Evolutionary conservation across 2,888 invertebrate species (phyloP), one percentile per base, ranked within the genome.

Genomic region (Drosophila prolongata): DNA sequence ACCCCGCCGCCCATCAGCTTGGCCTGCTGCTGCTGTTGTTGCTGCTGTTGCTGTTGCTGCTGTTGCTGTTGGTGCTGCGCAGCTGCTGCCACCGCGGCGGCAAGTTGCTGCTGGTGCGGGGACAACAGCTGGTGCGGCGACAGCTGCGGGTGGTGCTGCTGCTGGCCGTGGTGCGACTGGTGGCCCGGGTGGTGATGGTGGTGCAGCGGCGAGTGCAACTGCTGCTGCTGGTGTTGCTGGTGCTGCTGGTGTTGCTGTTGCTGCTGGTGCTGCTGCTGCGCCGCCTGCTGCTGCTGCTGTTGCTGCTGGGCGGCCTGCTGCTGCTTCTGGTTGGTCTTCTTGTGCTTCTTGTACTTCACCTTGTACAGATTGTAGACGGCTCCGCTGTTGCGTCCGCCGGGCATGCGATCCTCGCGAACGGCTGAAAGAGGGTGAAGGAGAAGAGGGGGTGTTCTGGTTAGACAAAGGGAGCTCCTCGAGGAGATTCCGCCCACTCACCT

Each of bases 361-460:
- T 99, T 99, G 94, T 99, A 99, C 89, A 99, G 94, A 93, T 99
- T 99, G 93, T 99, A 99, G 73, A 99, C 99, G 77, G 99, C 99
- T 79, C 98, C 98, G 87, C 98, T 99, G 93, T 99, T 99, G 65
- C 99, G 95, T 58, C 99, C 99, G 43, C 99, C 99, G n/a, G 99
- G 99, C 99, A 99, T 99, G 89, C 99, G 95, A 93, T 99, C 99
- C 93, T 99, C 99, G 89, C 99, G 95, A 72, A 99, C 99, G 90
- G 99, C 99, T 98, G 13, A 1, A 11, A 11, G 3, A 43, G 16
- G 16, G 16, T 16, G 16, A 16, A 16, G 19, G 14, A 19, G 10
- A 9, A 4, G 40, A 11, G 5, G 16, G 42, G 19, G 3, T 16
- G 14, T 27, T 4, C n/a, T 9, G 14, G 38, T 38, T 38, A 34